Evolutionary conservation across 2,113 vertebrate species (phyloP).

Genomic region (Bos indicus): DNA sequence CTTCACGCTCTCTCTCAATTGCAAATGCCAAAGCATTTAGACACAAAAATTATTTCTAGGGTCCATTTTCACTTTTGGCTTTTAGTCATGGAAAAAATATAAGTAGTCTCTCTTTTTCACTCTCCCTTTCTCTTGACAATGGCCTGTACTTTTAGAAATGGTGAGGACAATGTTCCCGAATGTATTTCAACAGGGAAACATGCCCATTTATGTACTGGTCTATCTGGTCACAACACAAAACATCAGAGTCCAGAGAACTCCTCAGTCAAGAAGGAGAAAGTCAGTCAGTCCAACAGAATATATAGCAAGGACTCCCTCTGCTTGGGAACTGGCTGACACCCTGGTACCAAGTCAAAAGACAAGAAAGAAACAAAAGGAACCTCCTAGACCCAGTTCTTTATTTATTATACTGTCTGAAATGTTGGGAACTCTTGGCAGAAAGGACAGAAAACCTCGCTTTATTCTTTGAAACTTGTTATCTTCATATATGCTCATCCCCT

Average conservation of each 20-base stretch:
- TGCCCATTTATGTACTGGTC: background rate
- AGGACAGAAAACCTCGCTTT: background rate
- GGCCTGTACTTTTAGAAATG: background rate
- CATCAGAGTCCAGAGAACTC: background rate
- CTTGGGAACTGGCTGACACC: background rate
- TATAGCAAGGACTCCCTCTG: fast-evolving
- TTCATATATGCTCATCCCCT: background rate
- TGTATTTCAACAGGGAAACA: background rate
- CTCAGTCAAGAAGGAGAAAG: background rate
- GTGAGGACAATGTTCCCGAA: background rate
- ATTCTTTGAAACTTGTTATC: background rate
- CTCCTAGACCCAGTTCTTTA: background rate
- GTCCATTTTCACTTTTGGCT: background rate
- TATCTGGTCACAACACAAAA: background rate
- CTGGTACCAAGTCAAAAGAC: background rate
- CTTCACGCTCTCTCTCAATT: fast-evolving
- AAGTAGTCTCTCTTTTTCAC: background rate
- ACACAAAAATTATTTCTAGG: background rate
- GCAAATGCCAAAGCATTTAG: background rate
- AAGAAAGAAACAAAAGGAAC: background rate
- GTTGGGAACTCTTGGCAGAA: too few relatives aligned
- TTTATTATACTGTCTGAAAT: background rate
- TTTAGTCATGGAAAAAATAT: background rate
- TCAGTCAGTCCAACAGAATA: background rate
- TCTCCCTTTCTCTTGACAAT: background rate